These are phyloP conservation scores for Hassar affinis DNA, from an alignment of 2,113 vertebrate genomes.

Conservation along the genomic window DNA sequence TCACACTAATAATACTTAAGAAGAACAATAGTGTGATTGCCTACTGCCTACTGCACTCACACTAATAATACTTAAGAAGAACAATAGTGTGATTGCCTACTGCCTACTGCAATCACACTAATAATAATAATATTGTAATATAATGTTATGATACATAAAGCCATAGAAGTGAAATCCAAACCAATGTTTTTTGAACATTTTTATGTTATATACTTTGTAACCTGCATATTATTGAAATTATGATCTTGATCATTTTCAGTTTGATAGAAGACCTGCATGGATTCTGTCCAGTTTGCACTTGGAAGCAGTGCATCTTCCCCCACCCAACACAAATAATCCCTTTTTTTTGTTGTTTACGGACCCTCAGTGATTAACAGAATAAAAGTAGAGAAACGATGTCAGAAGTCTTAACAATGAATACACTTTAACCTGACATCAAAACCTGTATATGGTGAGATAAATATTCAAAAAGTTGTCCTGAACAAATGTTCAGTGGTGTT, in stretches of 20 bases:
- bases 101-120: too few relatives aligned
- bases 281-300: background rate
- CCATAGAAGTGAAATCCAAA: background rate
- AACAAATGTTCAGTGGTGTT: background rate
- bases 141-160: background rate
- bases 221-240: background rate
- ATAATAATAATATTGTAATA: background rate
- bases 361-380: background rate
- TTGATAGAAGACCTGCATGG: background rate
- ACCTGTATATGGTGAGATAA: background rate
- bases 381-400: background rate
- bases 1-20: too few relatives aligned
- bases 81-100: too few relatives aligned
- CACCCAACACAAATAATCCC: background rate
- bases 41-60: too few relatives aligned
- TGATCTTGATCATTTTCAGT: background rate
- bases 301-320: background rate
- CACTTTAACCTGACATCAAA: background rate
- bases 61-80: too few relatives aligned
- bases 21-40: too few relatives aligned
- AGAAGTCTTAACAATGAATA: background rate
- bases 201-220: background rate
- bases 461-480: background rate
- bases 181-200: background rate
- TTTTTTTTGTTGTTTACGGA: background rate